These are phyloP conservation scores for Denticeps clupeoides DNA, from an alignment of 2,797 vertebrate genomes.

Conservation along the genomic window DNA sequence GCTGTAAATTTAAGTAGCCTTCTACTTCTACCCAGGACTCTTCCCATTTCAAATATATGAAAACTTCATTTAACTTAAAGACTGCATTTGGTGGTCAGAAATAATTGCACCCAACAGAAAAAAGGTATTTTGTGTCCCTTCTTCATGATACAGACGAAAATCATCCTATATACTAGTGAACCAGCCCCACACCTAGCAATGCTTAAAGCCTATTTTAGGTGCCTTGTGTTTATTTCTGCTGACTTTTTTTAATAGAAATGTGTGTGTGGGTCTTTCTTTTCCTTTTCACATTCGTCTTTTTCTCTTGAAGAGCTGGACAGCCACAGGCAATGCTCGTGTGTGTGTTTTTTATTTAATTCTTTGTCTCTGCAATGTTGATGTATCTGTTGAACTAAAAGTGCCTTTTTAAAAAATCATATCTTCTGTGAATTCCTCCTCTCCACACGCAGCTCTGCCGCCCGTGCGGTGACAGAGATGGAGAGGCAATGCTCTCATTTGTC, in stretches of 20 bases:
- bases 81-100: no score
- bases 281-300: neutral
- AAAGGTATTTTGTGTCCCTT: no score
- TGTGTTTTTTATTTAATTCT: neutral
- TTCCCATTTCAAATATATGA: no score
- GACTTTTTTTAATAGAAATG: neutral
- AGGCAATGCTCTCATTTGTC: neutral
- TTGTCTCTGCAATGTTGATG: neutral
- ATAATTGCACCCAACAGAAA: no score
- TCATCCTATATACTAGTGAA: no score
- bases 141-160: no score
- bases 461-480: neutral
- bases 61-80: no score
- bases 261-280: neutral
- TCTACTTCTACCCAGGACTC: no score
- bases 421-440: neutral
- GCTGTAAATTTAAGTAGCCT: no score
- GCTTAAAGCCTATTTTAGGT: neutral
- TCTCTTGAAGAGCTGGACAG: neutral
- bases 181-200: no score
- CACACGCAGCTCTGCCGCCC: neutral
- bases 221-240: neutral
- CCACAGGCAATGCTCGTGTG: neutral
- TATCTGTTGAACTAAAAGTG: neutral
- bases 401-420: conserved; percentile 5